Evolutionary conservation across 2,888 invertebrate genomes (phyloP).

Genomic region (Melitaea athalia): DNA sequence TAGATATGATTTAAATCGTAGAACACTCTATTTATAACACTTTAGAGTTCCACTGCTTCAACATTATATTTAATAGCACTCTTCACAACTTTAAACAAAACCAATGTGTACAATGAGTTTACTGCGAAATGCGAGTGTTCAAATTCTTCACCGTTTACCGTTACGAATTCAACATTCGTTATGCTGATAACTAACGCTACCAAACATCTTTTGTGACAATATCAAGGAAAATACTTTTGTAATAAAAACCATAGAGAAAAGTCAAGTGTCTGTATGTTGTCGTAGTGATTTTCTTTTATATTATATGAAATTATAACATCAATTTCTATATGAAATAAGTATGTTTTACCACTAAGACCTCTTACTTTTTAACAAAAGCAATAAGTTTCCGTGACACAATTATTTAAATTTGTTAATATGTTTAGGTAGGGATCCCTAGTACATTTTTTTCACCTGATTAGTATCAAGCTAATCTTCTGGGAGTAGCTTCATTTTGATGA

Average conservation of each 20-base stretch:
- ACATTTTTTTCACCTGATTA: too few species aligned
- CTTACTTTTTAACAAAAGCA: too few species aligned
- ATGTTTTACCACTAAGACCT: too few species aligned
- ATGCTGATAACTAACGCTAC: conserved; percentile 55
- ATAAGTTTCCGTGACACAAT: too few species aligned
- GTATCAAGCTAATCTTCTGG: too few species aligned
- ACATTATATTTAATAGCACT: conserved; percentile 18
- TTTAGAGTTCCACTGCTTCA: conserved; percentile 16
- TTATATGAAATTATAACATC: too few species aligned
- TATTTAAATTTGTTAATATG: too few species aligned
- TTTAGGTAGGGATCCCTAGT: too few species aligned
- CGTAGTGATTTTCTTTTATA: too few species aligned
- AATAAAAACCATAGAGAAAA: not conserved
- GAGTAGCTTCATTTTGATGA: too few species aligned
- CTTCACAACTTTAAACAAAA: conserved; percentile 14
- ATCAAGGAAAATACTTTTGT: conserved; percentile 3
- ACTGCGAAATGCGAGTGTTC: conserved; percentile 9
- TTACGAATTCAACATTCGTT: conserved; percentile 53
- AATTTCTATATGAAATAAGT: too few species aligned
- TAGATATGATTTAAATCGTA: conserved; percentile 39
- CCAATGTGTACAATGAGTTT: conserved; percentile 4
- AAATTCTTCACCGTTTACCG: conserved; percentile 31
- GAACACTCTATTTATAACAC: conserved; percentile 35
- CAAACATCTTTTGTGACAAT: conserved; percentile 20
- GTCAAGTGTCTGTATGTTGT: not conserved